Conservation (phyloP, 2,888 invertebrate genomes). For the Tipula vernalis region DNA sequence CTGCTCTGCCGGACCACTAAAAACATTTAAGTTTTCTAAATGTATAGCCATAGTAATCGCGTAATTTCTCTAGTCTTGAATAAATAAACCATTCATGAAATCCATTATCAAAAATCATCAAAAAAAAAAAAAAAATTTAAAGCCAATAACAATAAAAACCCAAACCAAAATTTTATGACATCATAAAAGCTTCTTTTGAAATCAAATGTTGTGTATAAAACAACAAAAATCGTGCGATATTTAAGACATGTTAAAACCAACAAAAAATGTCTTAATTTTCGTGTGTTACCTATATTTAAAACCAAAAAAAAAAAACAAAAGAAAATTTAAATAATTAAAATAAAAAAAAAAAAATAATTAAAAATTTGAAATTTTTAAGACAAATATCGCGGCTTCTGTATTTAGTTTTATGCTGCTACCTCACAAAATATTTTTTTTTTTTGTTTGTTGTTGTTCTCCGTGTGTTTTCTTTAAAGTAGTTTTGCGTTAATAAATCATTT, state of each 20-base stretch:
- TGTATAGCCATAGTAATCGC: too few relatives aligned
- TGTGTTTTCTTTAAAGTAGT: neutral
- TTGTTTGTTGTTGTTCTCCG: neutral
- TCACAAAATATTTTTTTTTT: neutral
- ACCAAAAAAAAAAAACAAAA: neutral
- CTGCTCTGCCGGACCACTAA: too few relatives aligned
- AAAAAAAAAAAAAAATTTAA: neutral
- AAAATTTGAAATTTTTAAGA: neutral
- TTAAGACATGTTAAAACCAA: conserved; percentile 4
- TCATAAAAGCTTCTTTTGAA: neutral
- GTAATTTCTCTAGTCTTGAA: neutral
- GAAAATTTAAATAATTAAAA: neutral
- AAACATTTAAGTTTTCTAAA: too few relatives aligned
- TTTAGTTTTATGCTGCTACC: neutral
- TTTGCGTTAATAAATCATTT: conserved; percentile 11
- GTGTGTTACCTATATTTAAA: neutral
- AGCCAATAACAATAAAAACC: neutral
- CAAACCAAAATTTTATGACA: neutral
- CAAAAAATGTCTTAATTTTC: neutral
- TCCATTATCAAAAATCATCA: neutral
- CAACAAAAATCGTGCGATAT: neutral
- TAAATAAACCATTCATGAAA: neutral
- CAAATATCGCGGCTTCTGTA: neutral
- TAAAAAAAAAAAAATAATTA: neutral
- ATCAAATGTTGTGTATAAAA: neutral